Evolutionary conservation across 2,888 invertebrate species (phyloP).

Genomic region (Colletes collaris): DNA sequence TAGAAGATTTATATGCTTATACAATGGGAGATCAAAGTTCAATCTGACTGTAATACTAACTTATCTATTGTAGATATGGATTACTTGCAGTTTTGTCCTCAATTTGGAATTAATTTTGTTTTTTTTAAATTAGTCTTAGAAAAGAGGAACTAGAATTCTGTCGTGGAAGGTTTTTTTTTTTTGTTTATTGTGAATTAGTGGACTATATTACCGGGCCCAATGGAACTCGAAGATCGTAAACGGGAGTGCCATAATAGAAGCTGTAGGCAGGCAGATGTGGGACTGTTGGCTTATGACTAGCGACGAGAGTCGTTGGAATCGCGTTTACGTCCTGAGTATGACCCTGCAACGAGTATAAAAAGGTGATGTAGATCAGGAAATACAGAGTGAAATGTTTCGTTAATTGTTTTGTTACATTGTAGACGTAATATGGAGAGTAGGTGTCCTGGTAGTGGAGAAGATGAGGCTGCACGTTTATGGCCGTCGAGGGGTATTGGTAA

Average conservation of each 20-base stretch:
- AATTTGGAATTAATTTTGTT: too few species aligned
- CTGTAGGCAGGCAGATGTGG: conserved; percentile 65
- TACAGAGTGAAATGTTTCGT: not conserved
- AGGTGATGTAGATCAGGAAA: too few species aligned
- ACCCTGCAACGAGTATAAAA: conserved; percentile 30
- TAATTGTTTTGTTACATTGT: conserved; percentile 51
- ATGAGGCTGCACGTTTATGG: conserved; percentile 34
- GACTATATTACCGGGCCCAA: conserved; percentile 63
- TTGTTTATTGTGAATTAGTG: too few species aligned
- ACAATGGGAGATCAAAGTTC: too few species aligned
- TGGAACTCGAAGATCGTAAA: conserved; percentile 70
- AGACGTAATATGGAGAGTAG: conserved; percentile 59
- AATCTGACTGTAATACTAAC: too few species aligned
- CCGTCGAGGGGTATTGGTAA: conserved; percentile 37
- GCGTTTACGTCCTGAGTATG: conserved; percentile 25
- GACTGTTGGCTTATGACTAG: conserved; percentile 54
- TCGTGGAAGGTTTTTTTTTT: too few species aligned
- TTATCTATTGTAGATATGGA: too few species aligned
- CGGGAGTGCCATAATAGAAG: conserved; percentile 67
- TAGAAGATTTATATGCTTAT: too few species aligned
- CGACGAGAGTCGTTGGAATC: conserved; percentile 54
- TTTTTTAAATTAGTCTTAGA: too few species aligned
- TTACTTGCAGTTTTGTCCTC: not conserved
- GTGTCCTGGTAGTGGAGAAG: conserved; percentile 47
- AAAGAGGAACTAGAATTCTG: too few species aligned